Evolutionary conservation across 2,888 invertebrate species (phyloP), one percentile per base, ranked within the genome.

Genomic region (Lochmaea capreae): DNA sequence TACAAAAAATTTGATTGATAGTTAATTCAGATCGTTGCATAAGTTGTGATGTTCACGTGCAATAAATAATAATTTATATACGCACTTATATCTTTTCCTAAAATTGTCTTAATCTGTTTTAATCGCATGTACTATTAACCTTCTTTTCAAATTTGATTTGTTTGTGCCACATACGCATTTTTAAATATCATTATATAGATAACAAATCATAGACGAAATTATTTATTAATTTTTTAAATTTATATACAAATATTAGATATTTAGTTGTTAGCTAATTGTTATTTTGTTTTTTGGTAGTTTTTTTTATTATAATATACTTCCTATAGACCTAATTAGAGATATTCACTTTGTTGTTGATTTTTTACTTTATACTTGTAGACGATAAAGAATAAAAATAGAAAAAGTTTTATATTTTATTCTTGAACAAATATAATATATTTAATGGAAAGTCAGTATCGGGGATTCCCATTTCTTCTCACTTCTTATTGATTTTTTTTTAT

Each of bases 191-290:
- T 58, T 8, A 33, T 33, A 33, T 61, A 61, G 61, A 39, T 61
- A 39, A 33, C 8, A 2, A 54, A 46, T 46, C 46, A 12, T 46
- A 12, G 46, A 46, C 14, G 46, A 46, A 52, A 52, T 33, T 66
- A 54, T 54, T 54, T 54, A 66, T 54, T 66, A n/a, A 33, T 33
- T 66, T 66, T 66, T 52, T 16, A 33, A 49, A 33, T 61, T n/a
- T 61, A 33, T 61, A 61, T 57, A 22, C 57, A 57, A 46, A 10
- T n/a, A 61, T 39, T 61, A 61, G 39, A 61, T 61, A 33, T 6
- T 61, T 61, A 61, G 33, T 26, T 61, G 39, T n/a, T 61, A 33
- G 52, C 9, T 54, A 54, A 54, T 54, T 54, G 52, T 54, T 54
- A 54, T 54, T 54, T 54, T 54, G 6, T 61, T 61, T 61, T 33